Evolutionary conservation across 2,888 invertebrate genomes (phyloP).

Genomic region (Baccha elongata): DNA sequence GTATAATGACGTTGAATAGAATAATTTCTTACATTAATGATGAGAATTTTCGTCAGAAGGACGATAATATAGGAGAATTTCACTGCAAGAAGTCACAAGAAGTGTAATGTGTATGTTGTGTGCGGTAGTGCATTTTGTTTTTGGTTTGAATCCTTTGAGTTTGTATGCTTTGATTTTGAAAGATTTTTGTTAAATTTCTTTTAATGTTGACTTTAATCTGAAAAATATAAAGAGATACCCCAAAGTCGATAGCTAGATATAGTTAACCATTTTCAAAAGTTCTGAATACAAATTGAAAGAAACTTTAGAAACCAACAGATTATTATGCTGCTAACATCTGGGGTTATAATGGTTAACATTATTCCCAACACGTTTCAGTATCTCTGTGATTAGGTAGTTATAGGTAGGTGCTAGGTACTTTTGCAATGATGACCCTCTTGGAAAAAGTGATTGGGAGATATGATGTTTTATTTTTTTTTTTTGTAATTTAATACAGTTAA

Average conservation of each 20-base stretch:
- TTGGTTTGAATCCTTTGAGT: neutral
- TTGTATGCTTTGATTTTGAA: neutral
- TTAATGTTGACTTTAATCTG: conserved; percentile 30
- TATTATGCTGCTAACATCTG: conserved; percentile 20
- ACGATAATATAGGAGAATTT: neutral
- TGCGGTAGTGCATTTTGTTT: neutral
- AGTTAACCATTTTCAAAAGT: conserved; percentile 10
- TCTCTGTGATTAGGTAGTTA: neutral
- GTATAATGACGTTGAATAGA: conserved; percentile 11
- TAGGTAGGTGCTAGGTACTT: neutral
- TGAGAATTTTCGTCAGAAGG: neutral
- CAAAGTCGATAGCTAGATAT: conserved; percentile 14
- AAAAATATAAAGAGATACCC: neutral
- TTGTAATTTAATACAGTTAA: conserved; percentile 21
- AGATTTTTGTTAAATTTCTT: neutral
- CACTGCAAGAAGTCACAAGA: neutral
- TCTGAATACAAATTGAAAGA: neutral
- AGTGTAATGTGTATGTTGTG: neutral
- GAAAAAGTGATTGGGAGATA: conserved; percentile 9
- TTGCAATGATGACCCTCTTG: neutral
- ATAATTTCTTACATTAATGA: conserved; percentile 11
- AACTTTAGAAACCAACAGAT: conserved; percentile 16
- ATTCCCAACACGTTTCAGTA: conserved; percentile 14
- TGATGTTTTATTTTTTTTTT: conserved; percentile 18
- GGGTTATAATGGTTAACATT: conserved; percentile 2